Percentiles rank a stretch among this genome's conserved stretches.
Evolutionary conservation across 2,888 invertebrate genomes (phyloP).

Genomic region (Apamea sordens): DNA sequence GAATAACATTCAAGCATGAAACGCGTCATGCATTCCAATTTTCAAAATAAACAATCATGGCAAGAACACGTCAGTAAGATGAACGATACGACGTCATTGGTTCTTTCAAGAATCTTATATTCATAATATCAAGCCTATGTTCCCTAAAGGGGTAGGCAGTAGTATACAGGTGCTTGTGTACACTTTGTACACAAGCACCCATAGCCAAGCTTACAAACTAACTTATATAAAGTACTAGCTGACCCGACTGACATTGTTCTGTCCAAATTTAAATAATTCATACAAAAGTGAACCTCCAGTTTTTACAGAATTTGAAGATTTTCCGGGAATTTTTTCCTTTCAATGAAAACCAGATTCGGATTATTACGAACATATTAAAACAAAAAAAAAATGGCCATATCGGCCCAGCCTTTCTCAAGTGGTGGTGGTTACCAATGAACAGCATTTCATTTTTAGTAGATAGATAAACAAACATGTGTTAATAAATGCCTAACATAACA

Average conservation of each 20-base stretch:
- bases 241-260: neutral
- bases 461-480: neutral
- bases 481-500: no score
- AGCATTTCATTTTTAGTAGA: neutral
- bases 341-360: neutral
- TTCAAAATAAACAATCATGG: neutral
- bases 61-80: neutral
- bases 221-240: neutral
- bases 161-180: neutral
- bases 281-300: neutral
- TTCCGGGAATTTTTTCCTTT: neutral
- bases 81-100: neutral
- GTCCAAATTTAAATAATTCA: neutral
- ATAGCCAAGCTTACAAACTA: neutral
- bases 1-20: constrained; percentile 1
- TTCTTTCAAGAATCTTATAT: neutral
- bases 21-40: constrained; percentile 20
- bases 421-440: neutral
- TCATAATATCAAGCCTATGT: neutral
- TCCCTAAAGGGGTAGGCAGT: neutral
- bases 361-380: neutral
- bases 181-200: neutral
- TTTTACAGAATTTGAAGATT: neutral
- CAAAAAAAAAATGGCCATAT: neutral
- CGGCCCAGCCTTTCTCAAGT: neutral